A percentile compares a stretch with the other conserved stretches of the same genome.
Conservation (phyloP, 2,888 invertebrate species). For the Colostygia pectinataria region DNA sequence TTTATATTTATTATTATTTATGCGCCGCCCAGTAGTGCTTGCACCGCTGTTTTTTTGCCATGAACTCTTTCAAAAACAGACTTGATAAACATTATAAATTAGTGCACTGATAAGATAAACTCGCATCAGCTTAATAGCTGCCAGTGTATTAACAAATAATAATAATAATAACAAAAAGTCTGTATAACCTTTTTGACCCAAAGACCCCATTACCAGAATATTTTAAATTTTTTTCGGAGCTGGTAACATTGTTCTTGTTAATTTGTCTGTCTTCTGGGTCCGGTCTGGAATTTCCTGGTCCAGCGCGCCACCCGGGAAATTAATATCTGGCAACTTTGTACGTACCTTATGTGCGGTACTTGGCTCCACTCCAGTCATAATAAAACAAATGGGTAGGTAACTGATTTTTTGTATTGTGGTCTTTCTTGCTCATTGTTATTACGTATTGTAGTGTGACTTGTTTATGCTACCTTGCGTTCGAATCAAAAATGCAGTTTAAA, state of each 20-base stretch:
- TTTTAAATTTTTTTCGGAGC: conserved; percentile 33
- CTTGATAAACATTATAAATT: too few species aligned
- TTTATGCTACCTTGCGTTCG: too few species aligned
- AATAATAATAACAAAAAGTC: not conserved
- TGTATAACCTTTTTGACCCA: conserved; percentile 7
- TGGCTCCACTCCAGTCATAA: conserved; percentile 22
- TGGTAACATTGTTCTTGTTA: conserved; percentile 40
- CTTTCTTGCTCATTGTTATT: not conserved
- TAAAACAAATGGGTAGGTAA: conserved; percentile 8
- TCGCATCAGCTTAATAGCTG: too few species aligned
- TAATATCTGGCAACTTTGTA: conserved; percentile 57
- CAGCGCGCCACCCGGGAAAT: conserved; percentile 53
- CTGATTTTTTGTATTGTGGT: conserved; percentile 11
- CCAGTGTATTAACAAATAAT: too few species aligned
- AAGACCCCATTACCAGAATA: conserved; percentile 5
- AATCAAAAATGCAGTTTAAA: too few species aligned
- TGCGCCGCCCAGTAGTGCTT: too few species aligned
- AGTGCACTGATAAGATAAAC: too few species aligned
- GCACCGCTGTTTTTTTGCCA: too few species aligned
- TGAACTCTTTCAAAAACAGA: too few species aligned
- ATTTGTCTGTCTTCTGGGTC: conserved; percentile 39
- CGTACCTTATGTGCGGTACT: conserved; percentile 33
- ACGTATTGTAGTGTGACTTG: too few species aligned
- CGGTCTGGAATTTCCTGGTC: conserved; percentile 43
- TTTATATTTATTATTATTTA: too few species aligned